Conservation (phyloP, 2,113 vertebrate species). For the Eclectus roratus region DNA sequence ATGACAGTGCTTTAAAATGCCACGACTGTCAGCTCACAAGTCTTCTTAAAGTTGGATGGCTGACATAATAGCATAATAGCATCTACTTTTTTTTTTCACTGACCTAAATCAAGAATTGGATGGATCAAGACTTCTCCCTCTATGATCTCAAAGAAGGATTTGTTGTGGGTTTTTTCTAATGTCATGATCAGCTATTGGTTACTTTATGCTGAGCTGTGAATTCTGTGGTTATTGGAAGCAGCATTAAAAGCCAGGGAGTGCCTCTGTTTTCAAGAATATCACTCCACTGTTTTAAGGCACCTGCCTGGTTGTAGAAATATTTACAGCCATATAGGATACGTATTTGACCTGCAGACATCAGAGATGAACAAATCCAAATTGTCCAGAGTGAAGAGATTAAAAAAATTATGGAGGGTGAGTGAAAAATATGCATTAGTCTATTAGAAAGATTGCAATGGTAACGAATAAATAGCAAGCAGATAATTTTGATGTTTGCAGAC, state of each 20-base stretch:
- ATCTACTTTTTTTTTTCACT: background rate
- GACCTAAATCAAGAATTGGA: conserved; percentile 20
- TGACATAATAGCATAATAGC: conserved; percentile 1
- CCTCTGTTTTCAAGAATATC: conserved; percentile 71
- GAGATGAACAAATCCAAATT: conserved; percentile 77
- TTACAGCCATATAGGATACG: conserved; percentile 54
- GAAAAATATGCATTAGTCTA: conserved; percentile 8
- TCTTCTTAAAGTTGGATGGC: conserved; percentile 1
- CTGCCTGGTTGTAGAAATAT: conserved; percentile 23
- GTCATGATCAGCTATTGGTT: conserved; percentile 72
- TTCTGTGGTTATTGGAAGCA: conserved; percentile 79
- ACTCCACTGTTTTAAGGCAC: conserved; percentile 30
- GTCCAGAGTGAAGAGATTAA: conserved; percentile 83
- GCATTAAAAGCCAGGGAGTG: conserved; percentile 82
- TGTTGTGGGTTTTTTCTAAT: background rate
- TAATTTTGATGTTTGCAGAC: background rate
- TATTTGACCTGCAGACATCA: conserved; percentile 59
- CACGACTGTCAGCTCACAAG: background rate
- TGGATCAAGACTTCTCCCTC: conserved; percentile 16
- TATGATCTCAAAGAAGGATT: conserved; percentile 52
- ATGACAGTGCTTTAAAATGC: background rate
- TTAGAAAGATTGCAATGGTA: background rate
- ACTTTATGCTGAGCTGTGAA: conserved; percentile 77
- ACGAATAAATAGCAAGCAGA: background rate
- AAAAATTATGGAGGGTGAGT: conserved; percentile 91